These are phyloP conservation scores for Propithecus deckenii DNA, from an alignment of 2,797 vertebrate species.

Conservation along the genomic window DNA sequence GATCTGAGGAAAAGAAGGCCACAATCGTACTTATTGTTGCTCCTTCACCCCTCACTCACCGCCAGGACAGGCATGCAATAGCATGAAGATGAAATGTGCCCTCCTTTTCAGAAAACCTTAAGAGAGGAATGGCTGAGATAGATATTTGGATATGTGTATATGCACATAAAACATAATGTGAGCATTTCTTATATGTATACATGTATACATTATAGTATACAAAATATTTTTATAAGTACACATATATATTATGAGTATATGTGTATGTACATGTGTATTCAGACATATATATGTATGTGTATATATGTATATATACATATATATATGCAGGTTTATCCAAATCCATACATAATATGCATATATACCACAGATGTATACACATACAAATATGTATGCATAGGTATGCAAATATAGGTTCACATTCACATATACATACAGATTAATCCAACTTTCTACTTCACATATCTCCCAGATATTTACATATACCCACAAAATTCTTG, in stretches of 20 bases:
- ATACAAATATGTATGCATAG: not conserved
- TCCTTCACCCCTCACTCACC: not conserved
- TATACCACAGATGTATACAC: not conserved
- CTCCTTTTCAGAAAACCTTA: not conserved
- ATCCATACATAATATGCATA: not conserved
- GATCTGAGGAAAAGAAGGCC: not conserved
- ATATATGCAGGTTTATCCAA: not conserved
- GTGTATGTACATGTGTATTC: not conserved
- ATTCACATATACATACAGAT: not conserved
- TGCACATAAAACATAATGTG: not conserved
- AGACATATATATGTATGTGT: not conserved
- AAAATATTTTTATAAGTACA: constrained; percentile 1
- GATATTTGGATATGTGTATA: not conserved
- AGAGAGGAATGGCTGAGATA: not conserved
- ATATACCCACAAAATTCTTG: not conserved
- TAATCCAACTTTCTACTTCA: not conserved
- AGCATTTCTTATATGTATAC: not conserved
- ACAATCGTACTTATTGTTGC: too few species aligned
- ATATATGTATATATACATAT: not conserved
- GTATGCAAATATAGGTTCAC: not conserved
- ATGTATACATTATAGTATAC: not conserved
- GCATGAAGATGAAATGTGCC: not conserved
- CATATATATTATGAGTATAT: not conserved
- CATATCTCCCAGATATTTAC: not conserved
- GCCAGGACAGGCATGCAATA: not conserved